These are phyloP conservation scores for Halictus quadricinctus DNA, from an alignment of 2,888 invertebrate genomes.

Conservation along the genomic window DNA sequence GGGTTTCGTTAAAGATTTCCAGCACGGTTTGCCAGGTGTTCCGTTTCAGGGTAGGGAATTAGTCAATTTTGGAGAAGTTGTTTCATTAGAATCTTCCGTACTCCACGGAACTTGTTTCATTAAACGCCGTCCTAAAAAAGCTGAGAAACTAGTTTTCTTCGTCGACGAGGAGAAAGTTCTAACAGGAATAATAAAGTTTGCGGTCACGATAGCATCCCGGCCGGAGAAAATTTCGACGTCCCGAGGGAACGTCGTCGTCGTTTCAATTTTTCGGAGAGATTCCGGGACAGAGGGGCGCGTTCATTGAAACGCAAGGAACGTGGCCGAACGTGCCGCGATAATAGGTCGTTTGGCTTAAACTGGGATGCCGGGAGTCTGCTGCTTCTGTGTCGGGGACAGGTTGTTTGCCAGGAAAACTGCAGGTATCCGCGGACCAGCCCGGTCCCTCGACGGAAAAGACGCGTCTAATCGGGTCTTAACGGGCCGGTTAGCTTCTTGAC, in stretches of 20 bases:
- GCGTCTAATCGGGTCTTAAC: conserved; percentile 72
- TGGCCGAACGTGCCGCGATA: conserved; percentile 76
- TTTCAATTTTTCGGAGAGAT: conserved; percentile 15
- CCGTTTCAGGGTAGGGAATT: no score
- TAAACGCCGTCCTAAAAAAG: not conserved
- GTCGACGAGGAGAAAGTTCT: not conserved
- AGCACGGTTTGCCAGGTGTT: not conserved
- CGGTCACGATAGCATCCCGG: not conserved
- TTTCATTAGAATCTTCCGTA: conserved; percentile 27
- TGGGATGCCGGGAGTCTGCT: conserved; percentile 55
- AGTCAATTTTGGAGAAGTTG: conserved; percentile 19
- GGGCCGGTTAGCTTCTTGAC: conserved; percentile 73
- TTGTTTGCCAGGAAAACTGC: conserved; percentile 68
- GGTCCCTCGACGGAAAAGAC: conserved; percentile 51
- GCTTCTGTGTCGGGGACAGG: conserved; percentile 62
- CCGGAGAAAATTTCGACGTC: not conserved
- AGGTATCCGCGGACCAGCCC: conserved; percentile 54
- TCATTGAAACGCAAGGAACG: conserved; percentile 36
- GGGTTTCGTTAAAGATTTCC: not conserved
- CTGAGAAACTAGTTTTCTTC: not conserved
- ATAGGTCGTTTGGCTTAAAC: conserved; percentile 75
- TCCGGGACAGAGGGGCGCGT: not conserved
- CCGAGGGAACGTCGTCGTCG: not conserved
- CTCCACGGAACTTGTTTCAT: conserved; percentile 5
- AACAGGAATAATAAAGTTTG: not conserved